phyloP scores from a whole-genome alignment of 1,140 invertebrate species.

The Drosophila mojavensis region DNA sequence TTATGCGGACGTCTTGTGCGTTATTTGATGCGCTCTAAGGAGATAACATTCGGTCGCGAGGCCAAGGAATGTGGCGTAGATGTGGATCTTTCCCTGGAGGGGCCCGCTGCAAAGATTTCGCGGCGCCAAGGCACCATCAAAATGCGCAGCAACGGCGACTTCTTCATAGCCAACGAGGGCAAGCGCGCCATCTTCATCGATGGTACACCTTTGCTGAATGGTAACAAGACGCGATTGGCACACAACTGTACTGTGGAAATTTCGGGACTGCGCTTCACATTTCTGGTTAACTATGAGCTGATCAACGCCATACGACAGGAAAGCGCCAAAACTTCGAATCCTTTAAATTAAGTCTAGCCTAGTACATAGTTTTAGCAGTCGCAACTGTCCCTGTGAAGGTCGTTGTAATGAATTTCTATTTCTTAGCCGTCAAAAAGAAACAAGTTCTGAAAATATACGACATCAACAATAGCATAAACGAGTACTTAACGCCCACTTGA shows the following conservation, averaged over 20 bases:
- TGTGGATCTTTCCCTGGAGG: conserved; percentile 97
- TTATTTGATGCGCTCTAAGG: conserved; percentile 97
- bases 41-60: conserved; percentile 96
- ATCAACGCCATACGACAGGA: conserved; percentile 94
- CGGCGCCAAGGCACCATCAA: conserved; percentile 95
- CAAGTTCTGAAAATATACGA: conserved; percentile 54
- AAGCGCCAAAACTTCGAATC: conserved; percentile 88
- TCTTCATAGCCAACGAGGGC: conserved; percentile 97
- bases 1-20: conserved; percentile 95
- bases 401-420: conserved; percentile 54
- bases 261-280: conserved; percentile 94
- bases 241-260: conserved; percentile 98
- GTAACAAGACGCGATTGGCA: conserved; percentile 94
- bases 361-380: conserved; percentile 10
- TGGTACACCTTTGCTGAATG: conserved; percentile 93
- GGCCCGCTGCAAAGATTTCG: conserved; percentile 93
- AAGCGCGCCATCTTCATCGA: conserved; percentile 97
- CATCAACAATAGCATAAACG: conserved; percentile 43
- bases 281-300: conserved; percentile 96
- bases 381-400: conserved; percentile 24
- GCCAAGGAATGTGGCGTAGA: conserved; percentile 96
- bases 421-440: conserved; percentile 46
- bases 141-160: conserved; percentile 95
- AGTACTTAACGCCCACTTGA: conserved; percentile 51
- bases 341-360: conserved; percentile 62